Conservation (phyloP, 2,113 vertebrate genomes). For the Xiphias gladius region DNA sequence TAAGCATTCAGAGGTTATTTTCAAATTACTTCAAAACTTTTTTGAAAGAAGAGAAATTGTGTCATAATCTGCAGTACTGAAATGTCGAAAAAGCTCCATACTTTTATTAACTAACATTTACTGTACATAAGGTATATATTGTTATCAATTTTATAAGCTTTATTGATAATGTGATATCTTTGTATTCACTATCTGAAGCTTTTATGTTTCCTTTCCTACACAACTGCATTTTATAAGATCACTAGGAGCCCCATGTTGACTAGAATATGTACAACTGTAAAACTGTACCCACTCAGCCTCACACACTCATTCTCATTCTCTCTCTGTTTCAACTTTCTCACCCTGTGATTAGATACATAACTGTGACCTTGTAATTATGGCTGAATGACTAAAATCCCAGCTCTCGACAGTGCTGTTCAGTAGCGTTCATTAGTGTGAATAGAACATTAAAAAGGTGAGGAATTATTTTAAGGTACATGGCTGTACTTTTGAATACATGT, state of each 20-base stretch:
- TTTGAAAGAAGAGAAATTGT: slow-evolving; percentile 74
- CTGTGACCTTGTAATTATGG: slow-evolving; percentile 7
- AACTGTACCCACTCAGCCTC: background rate
- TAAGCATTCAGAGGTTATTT: slow-evolving; percentile 86
- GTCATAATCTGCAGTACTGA: slow-evolving; percentile 77
- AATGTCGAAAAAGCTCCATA: slow-evolving; percentile 66
- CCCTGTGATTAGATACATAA: background rate
- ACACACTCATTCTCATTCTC: background rate
- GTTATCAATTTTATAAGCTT: slow-evolving; percentile 85
- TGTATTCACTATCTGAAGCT: slow-evolving; percentile 76
- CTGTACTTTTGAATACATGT: background rate
- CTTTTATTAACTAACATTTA: slow-evolving; percentile 76
- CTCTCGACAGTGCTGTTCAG: slow-evolving; percentile 41
- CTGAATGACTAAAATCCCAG: slow-evolving; percentile 37
- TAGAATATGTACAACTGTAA: slow-evolving; percentile 61
- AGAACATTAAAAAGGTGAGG: background rate
- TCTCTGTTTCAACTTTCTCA: slow-evolving; percentile 8
- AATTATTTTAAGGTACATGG: background rate
- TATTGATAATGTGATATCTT: slow-evolving; percentile 81
- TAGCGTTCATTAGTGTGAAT: background rate
- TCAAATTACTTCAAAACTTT: slow-evolving; percentile 81
- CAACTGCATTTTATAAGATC: slow-evolving; percentile 59
- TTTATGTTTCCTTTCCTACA: slow-evolving; percentile 72
- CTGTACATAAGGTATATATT: slow-evolving; percentile 84
- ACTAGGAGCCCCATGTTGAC: slow-evolving; percentile 51